Evolutionary conservation across 2,888 invertebrate species (phyloP).

Genomic region (Byasa hedistus): DNA sequence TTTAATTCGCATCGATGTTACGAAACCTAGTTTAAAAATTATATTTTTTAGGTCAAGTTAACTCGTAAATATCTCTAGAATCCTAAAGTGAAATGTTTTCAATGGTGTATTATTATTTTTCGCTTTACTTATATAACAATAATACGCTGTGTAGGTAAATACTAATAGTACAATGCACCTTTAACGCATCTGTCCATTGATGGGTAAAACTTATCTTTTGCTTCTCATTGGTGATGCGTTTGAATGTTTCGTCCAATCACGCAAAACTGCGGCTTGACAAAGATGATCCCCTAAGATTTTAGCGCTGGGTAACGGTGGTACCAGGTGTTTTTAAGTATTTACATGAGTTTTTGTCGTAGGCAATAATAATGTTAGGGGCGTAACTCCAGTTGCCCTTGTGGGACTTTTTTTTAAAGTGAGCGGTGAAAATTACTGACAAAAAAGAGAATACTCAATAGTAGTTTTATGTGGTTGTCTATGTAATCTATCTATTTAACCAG

Average conservation of each 20-base stretch:
- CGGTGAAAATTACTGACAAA: background rate
- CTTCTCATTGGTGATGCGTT: slow-evolving; percentile 38
- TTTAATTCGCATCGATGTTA: background rate
- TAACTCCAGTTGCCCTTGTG: slow-evolving; percentile 6
- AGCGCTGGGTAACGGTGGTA: slow-evolving; percentile 34
- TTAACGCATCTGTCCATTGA: slow-evolving; percentile 59
- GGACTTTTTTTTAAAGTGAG: background rate
- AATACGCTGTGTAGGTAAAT: slow-evolving; percentile 46
- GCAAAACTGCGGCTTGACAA: slow-evolving; percentile 44
- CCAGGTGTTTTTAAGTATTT: slow-evolving; percentile 32
- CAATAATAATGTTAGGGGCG: slow-evolving; percentile 18
- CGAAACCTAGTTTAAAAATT: background rate
- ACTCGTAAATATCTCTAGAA: background rate
- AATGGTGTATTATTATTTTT: slow-evolving; percentile 47
- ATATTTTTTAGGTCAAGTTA: background rate
- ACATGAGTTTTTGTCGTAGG: slow-evolving; percentile 14
- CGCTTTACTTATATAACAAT: slow-evolving; percentile 41
- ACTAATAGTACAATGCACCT: slow-evolving; percentile 55
- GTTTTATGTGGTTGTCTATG: background rate
- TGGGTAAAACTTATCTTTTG: slow-evolving; percentile 54
- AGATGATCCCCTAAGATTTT: slow-evolving; percentile 50
- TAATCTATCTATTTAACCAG: background rate
- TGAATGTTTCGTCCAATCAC: slow-evolving; percentile 53
- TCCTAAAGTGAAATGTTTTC: background rate
- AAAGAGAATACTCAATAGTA: background rate